phyloP scores from a whole-genome alignment of 1,140 invertebrate genomes.

The Pectinophora gossypiella region DNA sequence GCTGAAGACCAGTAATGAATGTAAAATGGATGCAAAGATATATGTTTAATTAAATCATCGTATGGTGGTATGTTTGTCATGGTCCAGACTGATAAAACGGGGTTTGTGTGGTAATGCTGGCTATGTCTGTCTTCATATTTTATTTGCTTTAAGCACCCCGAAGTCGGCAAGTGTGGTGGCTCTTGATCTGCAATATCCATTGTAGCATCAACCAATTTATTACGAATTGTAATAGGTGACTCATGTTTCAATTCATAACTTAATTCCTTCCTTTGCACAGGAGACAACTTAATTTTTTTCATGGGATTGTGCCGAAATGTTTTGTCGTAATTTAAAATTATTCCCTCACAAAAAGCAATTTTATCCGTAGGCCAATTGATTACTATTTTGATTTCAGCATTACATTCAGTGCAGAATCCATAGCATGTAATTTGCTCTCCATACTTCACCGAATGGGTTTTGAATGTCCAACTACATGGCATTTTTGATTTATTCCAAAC shows the following conservation, averaged over 20 bases:
- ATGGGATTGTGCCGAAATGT: background rate
- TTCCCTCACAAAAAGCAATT: background rate
- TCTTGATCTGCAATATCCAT: background rate
- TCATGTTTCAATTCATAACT: background rate
- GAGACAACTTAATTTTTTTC: background rate
- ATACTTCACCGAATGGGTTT: background rate
- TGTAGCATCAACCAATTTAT: background rate
- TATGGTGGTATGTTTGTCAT: background rate
- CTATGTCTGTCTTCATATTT: background rate
- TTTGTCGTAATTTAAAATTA: background rate
- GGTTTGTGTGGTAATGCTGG: background rate
- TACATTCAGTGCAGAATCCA: background rate
- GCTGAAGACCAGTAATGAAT: background rate
- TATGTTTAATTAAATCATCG: background rate
- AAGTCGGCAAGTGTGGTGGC: background rate
- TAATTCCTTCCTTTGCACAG: background rate
- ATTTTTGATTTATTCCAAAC: background rate
- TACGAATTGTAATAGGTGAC: background rate
- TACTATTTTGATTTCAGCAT: background rate
- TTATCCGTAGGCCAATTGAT: background rate
- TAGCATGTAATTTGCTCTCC: background rate
- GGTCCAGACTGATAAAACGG: background rate
- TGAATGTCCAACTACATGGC: background rate
- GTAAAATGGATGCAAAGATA: background rate
- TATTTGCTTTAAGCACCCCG: background rate